Evolutionary conservation across 2,888 invertebrate genomes (phyloP), one percentile per base, ranked within the genome.

Genomic region (Philaethria dido): DNA sequence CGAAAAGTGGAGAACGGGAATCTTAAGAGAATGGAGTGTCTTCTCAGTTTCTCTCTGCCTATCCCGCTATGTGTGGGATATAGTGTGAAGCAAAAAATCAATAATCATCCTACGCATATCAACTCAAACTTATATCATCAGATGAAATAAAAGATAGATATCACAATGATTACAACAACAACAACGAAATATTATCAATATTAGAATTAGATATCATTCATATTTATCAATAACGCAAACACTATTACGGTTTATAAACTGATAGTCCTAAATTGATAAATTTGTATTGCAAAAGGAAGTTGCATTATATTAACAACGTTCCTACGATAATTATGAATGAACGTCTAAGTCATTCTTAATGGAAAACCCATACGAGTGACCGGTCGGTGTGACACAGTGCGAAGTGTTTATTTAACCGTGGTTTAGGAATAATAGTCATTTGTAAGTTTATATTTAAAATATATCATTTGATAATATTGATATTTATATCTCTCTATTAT

Each of bases 231-330:
- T n/a, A 57, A 20, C 9, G 20, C 22, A 42, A 55, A 55, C 8
- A 6, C 14, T n/a, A 39, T 36, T n/a, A 55, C 39, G 13, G 14
- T 39, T 36, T 55, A 22, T 36, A 42, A 57, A 42, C 22, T n/a
- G n/a, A n/a, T 39, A 5, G 3, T 6, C 6, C 16, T 2, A 54
- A 39, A 55, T 39, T 39, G 65, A 65, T 64, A 69, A 64, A 44
- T 22, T 50, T 29, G 22, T 62, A 62, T 25, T 59, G 73, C 68
- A 74, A 72, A n/a, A 77, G 77, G 79, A 80, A 80, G 73, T 78
- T 75, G 74, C 74, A 78, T 73, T 84, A 83, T 85, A 80, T 71
- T 22, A 48, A 63, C 65, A 73, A 45, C 52, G 22, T 66, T 69
- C 13, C 48, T 25, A 11, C 13, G 39, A 42, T 39, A 62, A 42